Percentiles rank a stretch among this genome's conserved stretches.
These are phyloP conservation scores for Theristicus caerulescens DNA, from an alignment of 2,113 vertebrate genomes.

Conservation along the genomic window DNA sequence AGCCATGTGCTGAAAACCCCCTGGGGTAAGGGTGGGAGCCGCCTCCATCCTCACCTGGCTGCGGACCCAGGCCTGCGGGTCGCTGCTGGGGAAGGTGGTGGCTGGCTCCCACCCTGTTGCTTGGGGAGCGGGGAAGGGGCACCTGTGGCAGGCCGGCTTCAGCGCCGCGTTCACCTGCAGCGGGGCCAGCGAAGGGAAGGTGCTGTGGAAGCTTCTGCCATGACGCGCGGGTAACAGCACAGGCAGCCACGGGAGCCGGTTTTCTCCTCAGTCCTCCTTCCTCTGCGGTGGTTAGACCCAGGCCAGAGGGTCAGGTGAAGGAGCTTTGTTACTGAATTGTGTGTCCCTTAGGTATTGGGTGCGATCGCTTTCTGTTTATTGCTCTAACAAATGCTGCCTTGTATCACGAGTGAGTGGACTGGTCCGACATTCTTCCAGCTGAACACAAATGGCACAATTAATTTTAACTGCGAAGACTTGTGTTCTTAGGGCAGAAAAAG, in stretches of 20 bases:
- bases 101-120: fast-evolving
- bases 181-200: too few species aligned
- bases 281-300: fast-evolving
- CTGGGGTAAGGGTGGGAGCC: fast-evolving
- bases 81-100: fast-evolving
- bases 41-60: fast-evolving
- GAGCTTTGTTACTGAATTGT: not conserved
- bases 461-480: not conserved
- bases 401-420: fast-evolving
- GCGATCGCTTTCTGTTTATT: fast-evolving
- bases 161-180: fast-evolving
- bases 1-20: fast-evolving
- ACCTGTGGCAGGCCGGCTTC: fast-evolving
- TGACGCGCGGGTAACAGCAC: fast-evolving
- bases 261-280: not conserved
- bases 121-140: fast-evolving
- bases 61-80: fast-evolving
- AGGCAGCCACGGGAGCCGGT: fast-evolving
- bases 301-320: not conserved
- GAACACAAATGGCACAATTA: not conserved
- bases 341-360: not conserved
- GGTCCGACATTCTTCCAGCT: fast-evolving
- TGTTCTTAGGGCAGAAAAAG: not conserved
- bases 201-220: fast-evolving
- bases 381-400: not conserved